phyloP scores from a whole-genome alignment of 2,888 invertebrate species.

The Linyphia triangularis region DNA sequence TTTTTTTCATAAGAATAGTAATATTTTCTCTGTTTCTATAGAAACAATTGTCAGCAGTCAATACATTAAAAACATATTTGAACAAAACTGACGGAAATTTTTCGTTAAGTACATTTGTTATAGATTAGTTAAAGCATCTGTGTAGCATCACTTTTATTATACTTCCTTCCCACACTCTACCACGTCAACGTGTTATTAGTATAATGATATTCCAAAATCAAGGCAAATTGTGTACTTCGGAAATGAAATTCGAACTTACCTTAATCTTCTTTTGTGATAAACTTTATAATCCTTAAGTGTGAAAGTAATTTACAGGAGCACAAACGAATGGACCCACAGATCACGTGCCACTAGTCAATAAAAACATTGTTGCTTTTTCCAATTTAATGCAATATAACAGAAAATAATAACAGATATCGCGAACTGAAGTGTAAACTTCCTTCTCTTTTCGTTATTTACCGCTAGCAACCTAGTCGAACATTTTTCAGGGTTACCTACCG shows the following conservation, averaged over 20 bases:
- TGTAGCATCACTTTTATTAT: too few species aligned
- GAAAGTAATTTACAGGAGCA: background rate
- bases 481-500: constrained; percentile 33
- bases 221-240: background rate
- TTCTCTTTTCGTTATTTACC: background rate
- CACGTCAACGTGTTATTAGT: too few species aligned
- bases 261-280: background rate
- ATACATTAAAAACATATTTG: too few species aligned
- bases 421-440: constrained; percentile 28
- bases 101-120: too few species aligned
- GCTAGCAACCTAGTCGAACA: constrained; percentile 37
- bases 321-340: background rate
- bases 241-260: constrained; percentile 27
- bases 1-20: too few species aligned
- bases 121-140: too few species aligned
- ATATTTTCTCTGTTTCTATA: too few species aligned
- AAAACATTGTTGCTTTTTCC: background rate
- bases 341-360: constrained; percentile 16
- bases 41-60: too few species aligned
- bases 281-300: constrained; percentile 17
- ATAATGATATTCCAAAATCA: background rate
- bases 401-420: background rate
- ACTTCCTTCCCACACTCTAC: too few species aligned
- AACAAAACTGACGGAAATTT: too few species aligned
- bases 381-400: background rate